Evolutionary conservation across 1,140 invertebrate genomes (phyloP).

Genomic region (Agraylea sexmaculata): DNA sequence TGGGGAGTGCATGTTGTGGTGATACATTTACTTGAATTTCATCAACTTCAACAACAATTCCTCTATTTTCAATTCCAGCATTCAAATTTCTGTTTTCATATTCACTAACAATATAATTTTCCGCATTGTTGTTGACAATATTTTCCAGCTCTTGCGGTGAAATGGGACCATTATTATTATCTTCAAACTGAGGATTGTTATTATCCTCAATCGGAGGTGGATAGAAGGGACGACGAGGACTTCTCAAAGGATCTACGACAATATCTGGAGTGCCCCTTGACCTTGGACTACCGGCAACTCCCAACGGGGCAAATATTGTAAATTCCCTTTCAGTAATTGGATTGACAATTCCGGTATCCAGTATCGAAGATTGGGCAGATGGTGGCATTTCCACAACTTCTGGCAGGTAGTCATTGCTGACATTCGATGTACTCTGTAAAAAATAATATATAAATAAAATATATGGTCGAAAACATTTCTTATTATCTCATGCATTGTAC

Average conservation of each 20-base stretch:
- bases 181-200: constrained; percentile 35
- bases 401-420: constrained; percentile 3
- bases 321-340: constrained; percentile 17
- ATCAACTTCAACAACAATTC: no score
- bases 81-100: constrained; percentile 20
- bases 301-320: constrained; percentile 15
- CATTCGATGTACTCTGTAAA: constrained; percentile 11
- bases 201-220: constrained; percentile 5
- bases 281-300: background rate
- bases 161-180: constrained; percentile 42
- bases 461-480: no score
- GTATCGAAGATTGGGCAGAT: background rate
- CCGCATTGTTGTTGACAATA: constrained; percentile 41
- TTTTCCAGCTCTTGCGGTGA: constrained; percentile 41
- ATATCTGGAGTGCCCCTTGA: no score
- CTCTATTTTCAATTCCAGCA: no score
- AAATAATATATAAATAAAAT: constrained; percentile 2
- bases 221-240: no score
- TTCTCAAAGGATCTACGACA: no score
- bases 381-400: constrained; percentile 9
- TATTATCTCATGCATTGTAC: no score
- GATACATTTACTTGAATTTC: no score
- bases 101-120: constrained; percentile 31
- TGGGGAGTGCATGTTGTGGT: no score
- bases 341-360: constrained; percentile 18